phyloP scores from a whole-genome alignment of 2,113 vertebrate species.

The Scortum barcoo region DNA sequence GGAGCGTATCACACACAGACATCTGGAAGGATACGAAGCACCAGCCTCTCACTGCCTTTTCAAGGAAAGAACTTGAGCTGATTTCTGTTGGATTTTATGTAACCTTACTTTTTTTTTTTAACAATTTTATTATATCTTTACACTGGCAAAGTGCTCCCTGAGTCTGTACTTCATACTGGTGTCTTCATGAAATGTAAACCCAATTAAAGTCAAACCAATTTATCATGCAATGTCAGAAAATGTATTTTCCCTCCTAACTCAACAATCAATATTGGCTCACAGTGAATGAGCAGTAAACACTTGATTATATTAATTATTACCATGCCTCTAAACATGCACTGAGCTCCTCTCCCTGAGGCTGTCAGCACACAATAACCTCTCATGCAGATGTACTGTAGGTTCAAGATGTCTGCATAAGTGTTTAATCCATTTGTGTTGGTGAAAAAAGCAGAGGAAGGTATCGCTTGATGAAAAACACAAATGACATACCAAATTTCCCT shows the following conservation, averaged over 20 bases:
- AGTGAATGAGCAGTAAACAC: constrained; percentile 41
- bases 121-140: neutral
- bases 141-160: neutral
- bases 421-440: constrained; percentile 66
- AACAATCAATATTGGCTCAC: constrained; percentile 42
- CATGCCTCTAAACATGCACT: constrained; percentile 9
- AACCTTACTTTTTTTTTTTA: constrained; percentile 18
- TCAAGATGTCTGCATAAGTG: constrained; percentile 55
- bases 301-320: constrained; percentile 31
- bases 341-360: neutral
- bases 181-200: constrained; percentile 20
- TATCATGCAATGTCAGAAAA: constrained; percentile 19
- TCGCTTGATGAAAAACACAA: constrained; percentile 75
- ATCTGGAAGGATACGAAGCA: constrained; percentile 68
- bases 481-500: constrained; percentile 78
- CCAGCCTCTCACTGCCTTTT: constrained; percentile 50
- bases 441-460: constrained; percentile 60
- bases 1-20: constrained; percentile 61
- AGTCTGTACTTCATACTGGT: constrained; percentile 8
- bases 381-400: constrained; percentile 40
- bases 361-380: constrained; percentile 44
- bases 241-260: constrained; percentile 12
- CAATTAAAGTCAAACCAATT: constrained; percentile 41
- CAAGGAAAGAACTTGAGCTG: constrained; percentile 28
- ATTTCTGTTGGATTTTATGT: constrained; percentile 15